A percentile compares a stretch with the other conserved stretches of the same genome.
These are phyloP conservation scores for Australoheros scitulus DNA, from an alignment of 2,113 vertebrate species.

Conservation along the genomic window DNA sequence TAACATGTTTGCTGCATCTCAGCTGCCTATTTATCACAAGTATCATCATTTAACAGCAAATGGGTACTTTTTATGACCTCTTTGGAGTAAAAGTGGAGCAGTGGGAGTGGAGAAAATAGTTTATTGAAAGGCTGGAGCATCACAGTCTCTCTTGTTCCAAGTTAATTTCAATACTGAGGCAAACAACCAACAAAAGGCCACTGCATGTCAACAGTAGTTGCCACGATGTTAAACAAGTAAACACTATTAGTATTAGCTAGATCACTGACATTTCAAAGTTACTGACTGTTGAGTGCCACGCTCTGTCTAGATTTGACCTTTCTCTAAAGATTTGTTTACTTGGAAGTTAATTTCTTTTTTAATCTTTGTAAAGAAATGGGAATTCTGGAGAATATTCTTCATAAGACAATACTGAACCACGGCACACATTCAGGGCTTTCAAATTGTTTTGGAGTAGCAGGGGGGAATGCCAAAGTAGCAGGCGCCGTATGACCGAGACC, in stretches of 20 bases:
- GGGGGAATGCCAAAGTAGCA: too few species aligned
- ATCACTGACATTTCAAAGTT: not conserved
- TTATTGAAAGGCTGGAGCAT: not conserved
- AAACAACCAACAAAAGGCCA: not conserved
- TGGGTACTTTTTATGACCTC: not conserved
- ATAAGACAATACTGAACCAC: not conserved
- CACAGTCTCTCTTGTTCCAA: not conserved
- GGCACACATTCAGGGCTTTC: too few species aligned
- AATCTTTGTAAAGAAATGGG: not conserved
- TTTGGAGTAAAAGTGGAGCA: not conserved
- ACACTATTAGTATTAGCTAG: not conserved
- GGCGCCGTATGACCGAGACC: too few species aligned
- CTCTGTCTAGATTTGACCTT: not conserved
- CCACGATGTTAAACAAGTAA: not conserved
- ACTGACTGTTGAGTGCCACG: not conserved
- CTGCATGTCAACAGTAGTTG: not conserved
- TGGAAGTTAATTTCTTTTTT: not conserved
- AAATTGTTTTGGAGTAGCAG: too few species aligned
- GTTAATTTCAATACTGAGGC: not conserved
- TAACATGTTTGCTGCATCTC: not conserved
- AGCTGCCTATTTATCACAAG: not conserved
- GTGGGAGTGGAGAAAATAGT: not conserved
- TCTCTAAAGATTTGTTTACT: not conserved
- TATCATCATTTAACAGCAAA: slow-evolving; percentile 2
- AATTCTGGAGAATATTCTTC: not conserved